phyloP scores from a whole-genome alignment of 2,113 vertebrate species.

The Lophius piscatorius region DNA sequence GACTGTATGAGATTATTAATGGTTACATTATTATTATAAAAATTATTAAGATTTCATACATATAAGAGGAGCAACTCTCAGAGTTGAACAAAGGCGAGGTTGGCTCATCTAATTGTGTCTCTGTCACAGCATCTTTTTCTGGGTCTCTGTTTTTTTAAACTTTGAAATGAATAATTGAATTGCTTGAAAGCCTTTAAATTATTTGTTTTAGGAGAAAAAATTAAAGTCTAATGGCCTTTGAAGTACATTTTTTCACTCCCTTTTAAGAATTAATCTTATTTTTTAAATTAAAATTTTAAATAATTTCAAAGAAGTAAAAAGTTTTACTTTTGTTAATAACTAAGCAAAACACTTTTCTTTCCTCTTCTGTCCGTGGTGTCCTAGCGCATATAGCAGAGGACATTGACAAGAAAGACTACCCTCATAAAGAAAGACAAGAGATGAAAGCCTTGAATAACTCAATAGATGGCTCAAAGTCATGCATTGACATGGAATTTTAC shows the following conservation, averaged over 20 bases:
- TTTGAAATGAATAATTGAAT: constrained; percentile 58
- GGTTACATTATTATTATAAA: too few species aligned
- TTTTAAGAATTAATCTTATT: constrained; percentile 9
- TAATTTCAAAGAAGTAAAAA: constrained; percentile 26
- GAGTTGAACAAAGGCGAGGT: constrained; percentile 1
- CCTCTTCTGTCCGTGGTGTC: constrained; percentile 4
- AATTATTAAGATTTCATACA: too few species aligned
- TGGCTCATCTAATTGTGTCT: constrained; percentile 36
- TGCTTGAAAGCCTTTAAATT: constrained; percentile 45
- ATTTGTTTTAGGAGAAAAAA: constrained; percentile 43
- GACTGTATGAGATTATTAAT: too few species aligned
- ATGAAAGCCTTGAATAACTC: constrained; percentile 18
- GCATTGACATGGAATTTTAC: constrained; percentile 17
- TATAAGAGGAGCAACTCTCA: constrained; percentile 14
- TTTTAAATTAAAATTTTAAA: constrained; percentile 10
- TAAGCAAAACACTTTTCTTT: constrained; percentile 6
- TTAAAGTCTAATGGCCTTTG: constrained; percentile 47
- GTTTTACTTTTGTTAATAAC: constrained; percentile 22
- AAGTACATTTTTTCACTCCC: constrained; percentile 35
- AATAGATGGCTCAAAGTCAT: constrained; percentile 19
- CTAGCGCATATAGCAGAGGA: background rate
- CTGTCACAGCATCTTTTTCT: constrained; percentile 30
- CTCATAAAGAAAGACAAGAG: constrained; percentile 1
- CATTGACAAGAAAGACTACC: constrained; percentile 7
- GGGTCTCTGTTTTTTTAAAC: constrained; percentile 23